Evolutionary conservation across 2,888 invertebrate species (phyloP).

Genomic region (Perdita meconis): DNA sequence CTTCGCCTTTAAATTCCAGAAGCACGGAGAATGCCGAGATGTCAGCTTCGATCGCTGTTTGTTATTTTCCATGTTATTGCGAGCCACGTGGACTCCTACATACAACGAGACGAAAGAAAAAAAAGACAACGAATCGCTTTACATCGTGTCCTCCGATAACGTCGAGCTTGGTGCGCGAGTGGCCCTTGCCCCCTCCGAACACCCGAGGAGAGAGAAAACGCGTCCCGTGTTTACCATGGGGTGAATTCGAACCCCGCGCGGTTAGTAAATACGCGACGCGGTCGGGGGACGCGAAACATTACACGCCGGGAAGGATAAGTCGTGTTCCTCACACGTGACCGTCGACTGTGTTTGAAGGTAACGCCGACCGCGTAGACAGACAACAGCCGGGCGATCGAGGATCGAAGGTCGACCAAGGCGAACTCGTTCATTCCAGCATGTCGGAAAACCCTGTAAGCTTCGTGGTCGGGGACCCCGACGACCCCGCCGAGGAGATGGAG

Average conservation of each 20-base stretch:
- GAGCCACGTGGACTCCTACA: too few species aligned
- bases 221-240: not conserved
- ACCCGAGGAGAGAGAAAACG: not conserved
- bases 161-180: constrained; percentile 12
- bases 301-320: too few species aligned
- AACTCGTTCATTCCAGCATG: constrained; percentile 63
- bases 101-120: too few species aligned
- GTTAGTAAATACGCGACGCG: not conserved
- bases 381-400: constrained; percentile 31
- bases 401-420: constrained; percentile 38
- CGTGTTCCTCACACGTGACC: constrained; percentile 38
- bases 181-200: constrained; percentile 2
- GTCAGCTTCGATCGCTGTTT: too few species aligned
- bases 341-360: constrained; percentile 80
- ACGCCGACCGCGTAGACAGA: constrained; percentile 66
- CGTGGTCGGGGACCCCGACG: constrained; percentile 80
- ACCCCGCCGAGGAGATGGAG: constrained; percentile 75
- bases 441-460: constrained; percentile 81
- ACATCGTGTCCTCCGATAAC: too few species aligned
- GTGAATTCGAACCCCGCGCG: constrained; percentile 3
- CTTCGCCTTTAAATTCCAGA: too few species aligned
- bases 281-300: too few species aligned
- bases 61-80: too few species aligned
- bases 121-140: too few species aligned
- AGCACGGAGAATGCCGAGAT: too few species aligned